Percentiles rank a stretch among this genome's conserved stretches.
Evolutionary conservation across 2,113 vertebrate species (phyloP).

Genomic region (Sinocyclocheilus anshuiensis): DNA sequence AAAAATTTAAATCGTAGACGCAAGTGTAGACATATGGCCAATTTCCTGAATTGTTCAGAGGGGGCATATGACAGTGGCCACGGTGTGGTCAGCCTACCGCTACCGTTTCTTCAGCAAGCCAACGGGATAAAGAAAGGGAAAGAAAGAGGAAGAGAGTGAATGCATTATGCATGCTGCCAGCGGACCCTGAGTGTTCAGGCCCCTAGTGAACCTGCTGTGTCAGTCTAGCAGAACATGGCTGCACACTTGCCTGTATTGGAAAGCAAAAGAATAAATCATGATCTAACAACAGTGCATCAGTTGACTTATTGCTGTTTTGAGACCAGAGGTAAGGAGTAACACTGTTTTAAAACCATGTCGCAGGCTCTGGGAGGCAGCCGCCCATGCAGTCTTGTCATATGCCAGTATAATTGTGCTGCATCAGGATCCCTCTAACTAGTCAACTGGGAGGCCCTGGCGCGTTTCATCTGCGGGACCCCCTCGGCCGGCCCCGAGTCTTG

Average conservation of each 20-base stretch:
- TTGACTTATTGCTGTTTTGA: conserved; percentile 93
- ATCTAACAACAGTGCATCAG: conserved; percentile 89
- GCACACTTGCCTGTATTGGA: conserved; percentile 78
- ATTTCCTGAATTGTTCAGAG: neutral
- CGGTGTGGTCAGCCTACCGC: conserved; percentile 42
- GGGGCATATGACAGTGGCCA: conserved; percentile 25
- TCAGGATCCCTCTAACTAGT: conserved; percentile 90
- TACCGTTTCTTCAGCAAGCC: conserved; percentile 42
- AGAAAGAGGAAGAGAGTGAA: conserved; percentile 52
- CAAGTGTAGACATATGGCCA: conserved; percentile 6
- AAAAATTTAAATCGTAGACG: neutral
- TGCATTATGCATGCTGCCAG: conserved; percentile 76
- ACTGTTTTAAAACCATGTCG: conserved; percentile 85
- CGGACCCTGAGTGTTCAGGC: conserved; percentile 71
- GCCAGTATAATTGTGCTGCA: conserved; percentile 89
- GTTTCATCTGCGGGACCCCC: conserved; percentile 73
- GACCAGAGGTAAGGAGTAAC: conserved; percentile 84
- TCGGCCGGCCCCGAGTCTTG: conserved; percentile 77
- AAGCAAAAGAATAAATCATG: conserved; percentile 96
- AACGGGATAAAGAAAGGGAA: conserved; percentile 60
- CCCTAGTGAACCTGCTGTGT: conserved; percentile 81
- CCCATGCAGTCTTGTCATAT: conserved; percentile 93
- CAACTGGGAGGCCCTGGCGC: conserved; percentile 86
- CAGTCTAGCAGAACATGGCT: conserved; percentile 81
- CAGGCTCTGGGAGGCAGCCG: conserved; percentile 82